Percentiles rank a stretch among this genome's conserved stretches.
These are phyloP conservation scores for Drosophila paulistorum DNA, from an alignment of 1,140 invertebrate genomes.

Conservation along the genomic window DNA sequence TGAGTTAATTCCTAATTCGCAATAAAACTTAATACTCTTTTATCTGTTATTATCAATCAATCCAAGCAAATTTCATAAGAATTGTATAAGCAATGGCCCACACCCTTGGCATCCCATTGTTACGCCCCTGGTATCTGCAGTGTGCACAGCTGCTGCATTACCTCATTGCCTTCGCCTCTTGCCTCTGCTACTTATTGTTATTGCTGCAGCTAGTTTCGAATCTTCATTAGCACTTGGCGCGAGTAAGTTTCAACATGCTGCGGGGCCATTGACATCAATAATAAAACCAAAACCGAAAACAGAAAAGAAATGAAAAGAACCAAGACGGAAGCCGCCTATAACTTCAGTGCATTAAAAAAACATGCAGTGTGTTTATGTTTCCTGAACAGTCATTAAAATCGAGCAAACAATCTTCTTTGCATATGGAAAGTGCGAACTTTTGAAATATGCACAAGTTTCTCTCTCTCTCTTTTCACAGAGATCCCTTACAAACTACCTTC, in stretches of 20 bases:
- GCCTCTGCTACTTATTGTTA: conserved; percentile 30
- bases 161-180: not conserved
- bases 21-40: no score
- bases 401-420: conserved; percentile 15
- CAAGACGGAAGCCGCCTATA: not conserved
- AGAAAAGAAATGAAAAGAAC: not conserved
- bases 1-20: no score
- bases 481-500: no score
- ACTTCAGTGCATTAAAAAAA: not conserved
- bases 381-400: conserved; percentile 45
- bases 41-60: no score
- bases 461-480: no score
- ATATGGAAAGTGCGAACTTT: no score
- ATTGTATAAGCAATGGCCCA: no score
- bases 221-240: conserved; percentile 59
- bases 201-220: conserved; percentile 35
- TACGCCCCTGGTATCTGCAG: not conserved
- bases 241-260: conserved; percentile 26
- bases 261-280: not conserved
- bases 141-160: conserved; percentile 14
- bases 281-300: not conserved
- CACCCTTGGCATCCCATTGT: no score
- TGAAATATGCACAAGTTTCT: no score
- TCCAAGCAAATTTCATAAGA: no score
- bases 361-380: conserved; percentile 11